Evolutionary conservation across 2,113 vertebrate species (phyloP).

Genomic region (Antigone vipio): DNA sequence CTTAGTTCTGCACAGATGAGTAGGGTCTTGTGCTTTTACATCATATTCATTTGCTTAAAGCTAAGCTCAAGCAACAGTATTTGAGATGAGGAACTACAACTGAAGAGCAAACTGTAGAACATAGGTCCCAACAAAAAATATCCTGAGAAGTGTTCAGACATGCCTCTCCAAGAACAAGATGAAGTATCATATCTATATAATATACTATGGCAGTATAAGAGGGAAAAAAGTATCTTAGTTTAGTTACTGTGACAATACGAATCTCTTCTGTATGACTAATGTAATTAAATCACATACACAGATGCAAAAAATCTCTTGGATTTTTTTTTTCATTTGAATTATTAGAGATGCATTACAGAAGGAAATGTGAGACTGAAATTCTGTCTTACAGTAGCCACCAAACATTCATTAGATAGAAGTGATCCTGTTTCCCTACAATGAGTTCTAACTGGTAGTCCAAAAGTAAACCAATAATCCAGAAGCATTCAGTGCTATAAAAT

Average conservation of each 20-base stretch:
- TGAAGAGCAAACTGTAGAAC: not conserved
- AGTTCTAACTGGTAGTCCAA: not conserved
- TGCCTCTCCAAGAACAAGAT: not conserved
- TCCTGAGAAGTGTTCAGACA: not conserved
- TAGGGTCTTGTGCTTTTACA: not conserved
- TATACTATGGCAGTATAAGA: not conserved
- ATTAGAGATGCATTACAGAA: not conserved
- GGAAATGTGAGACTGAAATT: not conserved
- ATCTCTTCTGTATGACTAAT: not conserved
- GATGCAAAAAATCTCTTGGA: not conserved
- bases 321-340: not conserved
- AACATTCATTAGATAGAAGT: not conserved
- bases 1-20: not conserved
- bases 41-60: not conserved
- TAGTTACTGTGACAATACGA: constrained; percentile 16
- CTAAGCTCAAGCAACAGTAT: not conserved
- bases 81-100: not conserved
- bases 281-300: not conserved
- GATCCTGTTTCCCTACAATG: not conserved
- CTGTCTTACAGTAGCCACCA: not conserved
- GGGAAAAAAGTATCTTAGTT: not conserved
- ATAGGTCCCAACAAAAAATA: not conserved
- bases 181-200: not conserved
- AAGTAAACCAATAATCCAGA: not conserved
- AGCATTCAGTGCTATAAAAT: not conserved